Conservation (phyloP, 1,140 invertebrate genomes). For the Leptopilina clavipes region DNA sequence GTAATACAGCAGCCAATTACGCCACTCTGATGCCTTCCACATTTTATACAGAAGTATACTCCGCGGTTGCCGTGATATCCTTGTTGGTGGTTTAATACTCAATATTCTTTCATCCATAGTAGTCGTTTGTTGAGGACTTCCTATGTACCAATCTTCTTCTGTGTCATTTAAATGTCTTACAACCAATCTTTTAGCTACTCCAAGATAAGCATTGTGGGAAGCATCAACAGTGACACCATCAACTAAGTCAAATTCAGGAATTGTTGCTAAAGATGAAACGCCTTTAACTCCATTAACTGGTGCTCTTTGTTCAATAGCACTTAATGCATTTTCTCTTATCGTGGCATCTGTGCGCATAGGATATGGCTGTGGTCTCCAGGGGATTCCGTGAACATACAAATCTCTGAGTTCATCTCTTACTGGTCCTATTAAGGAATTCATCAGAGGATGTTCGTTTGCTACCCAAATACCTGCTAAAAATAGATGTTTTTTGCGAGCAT, state of each 20-base stretch:
- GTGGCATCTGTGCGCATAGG: constrained; percentile 20
- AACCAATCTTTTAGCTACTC: background rate
- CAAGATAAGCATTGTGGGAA: constrained; percentile 33
- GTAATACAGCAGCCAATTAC: constrained; percentile 39
- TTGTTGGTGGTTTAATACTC: constrained; percentile 29
- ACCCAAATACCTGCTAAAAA: constrained; percentile 39
- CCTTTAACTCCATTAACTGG: constrained; percentile 3
- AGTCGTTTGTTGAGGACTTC: background rate
- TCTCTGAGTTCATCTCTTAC: background rate
- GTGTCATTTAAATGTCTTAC: background rate
- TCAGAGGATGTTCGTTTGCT: background rate
- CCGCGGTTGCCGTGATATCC: constrained; percentile 34
- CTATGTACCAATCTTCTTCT: constrained; percentile 29
- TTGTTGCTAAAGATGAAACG: constrained; percentile 23
- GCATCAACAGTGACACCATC: constrained; percentile 31
- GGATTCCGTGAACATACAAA: background rate
- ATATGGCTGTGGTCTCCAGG: background rate
- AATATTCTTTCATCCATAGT: constrained; percentile 28
- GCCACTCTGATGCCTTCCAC: constrained; percentile 42
- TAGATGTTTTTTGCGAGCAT: constrained; percentile 21
- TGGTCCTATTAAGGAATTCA: constrained; percentile 27
- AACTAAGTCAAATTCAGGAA: constrained; percentile 25
- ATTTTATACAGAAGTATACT: background rate
- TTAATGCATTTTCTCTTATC: background rate
- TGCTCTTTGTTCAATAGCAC: background rate